A percentile compares a stretch with the other conserved stretches of the same genome.
These are phyloP conservation scores for Tetramorium alpestre DNA, from an alignment of 1,140 invertebrate genomes.

Conservation along the genomic window DNA sequence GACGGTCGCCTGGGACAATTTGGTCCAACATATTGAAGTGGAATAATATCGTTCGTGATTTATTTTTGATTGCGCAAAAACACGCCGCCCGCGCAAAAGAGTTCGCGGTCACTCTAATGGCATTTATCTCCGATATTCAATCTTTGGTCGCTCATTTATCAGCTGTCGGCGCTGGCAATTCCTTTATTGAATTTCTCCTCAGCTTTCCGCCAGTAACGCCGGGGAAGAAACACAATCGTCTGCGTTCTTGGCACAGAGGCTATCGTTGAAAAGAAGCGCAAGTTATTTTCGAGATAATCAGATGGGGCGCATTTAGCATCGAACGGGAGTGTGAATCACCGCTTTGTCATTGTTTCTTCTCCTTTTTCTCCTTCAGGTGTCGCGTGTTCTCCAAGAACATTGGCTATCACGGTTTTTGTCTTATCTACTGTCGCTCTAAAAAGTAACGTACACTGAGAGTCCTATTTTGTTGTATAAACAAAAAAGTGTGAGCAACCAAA, in stretches of 20 bases:
- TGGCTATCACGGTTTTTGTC: no score
- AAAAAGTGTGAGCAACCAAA: no score
- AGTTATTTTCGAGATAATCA: constrained; percentile 40
- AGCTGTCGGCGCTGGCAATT: constrained; percentile 52
- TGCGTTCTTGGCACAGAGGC: not conserved
- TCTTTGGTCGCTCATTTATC: constrained; percentile 51
- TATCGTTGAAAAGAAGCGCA: not conserved
- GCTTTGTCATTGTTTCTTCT: constrained; percentile 14
- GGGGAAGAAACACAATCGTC: not conserved
- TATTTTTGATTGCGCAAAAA: constrained; percentile 57
- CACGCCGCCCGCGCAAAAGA: not conserved
- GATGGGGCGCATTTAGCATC: not conserved
- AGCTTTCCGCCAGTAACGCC: constrained; percentile 22
- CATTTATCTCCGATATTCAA: constrained; percentile 59
- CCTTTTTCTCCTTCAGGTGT: not conserved
- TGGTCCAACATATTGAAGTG: constrained; percentile 51
- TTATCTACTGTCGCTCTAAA: no score
- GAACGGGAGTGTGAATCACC: not conserved
- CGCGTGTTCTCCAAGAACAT: no score
- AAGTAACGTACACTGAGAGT: no score
- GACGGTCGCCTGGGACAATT: constrained; percentile 50
- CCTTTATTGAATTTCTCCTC: constrained; percentile 56
- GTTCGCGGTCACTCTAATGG: constrained; percentile 29
- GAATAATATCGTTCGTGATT: constrained; percentile 60
- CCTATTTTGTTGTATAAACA: no score